A percentile compares a stretch with the other conserved stretches of the same genome.
phyloP scores from a whole-genome alignment of 2,797 vertebrate species.

The Enteromius trimaculatus region DNA sequence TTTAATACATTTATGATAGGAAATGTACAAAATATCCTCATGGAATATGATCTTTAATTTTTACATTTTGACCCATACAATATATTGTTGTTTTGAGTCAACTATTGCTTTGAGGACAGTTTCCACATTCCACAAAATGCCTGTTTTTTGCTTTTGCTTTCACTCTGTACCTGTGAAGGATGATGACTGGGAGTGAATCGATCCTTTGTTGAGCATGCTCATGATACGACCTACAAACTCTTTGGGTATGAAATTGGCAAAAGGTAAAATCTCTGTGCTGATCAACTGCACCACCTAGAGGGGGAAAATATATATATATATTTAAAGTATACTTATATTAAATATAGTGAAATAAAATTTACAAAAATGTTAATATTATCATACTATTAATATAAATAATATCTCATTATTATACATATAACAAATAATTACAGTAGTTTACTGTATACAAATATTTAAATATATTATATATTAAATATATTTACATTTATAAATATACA shows the following conservation, averaged over 20 bases:
- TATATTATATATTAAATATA: neutral
- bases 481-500: no score
- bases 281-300: slow-evolving; percentile 95
- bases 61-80: no score
- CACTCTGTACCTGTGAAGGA: slow-evolving; percentile 92
- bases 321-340: neutral
- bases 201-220: slow-evolving; percentile 99
- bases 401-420: neutral
- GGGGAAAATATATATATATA: slow-evolving; percentile 51
- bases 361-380: neutral
- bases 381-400: neutral
- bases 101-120: neutral
- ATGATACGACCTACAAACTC: slow-evolving; percentile 98
- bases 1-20: neutral
- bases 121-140: no score
- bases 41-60: neutral
- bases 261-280: slow-evolving; percentile 96
- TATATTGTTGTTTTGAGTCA: neutral
- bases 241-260: slow-evolving; percentile 99
- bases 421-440: neutral
- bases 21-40: neutral
- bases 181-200: slow-evolving; percentile 97
- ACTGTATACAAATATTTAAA: neutral
- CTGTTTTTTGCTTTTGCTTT: neutral
- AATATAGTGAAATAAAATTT: neutral